Percentiles rank a stretch among this genome's conserved stretches.
Evolutionary conservation across 2,797 vertebrate genomes (phyloP).

Genomic region (Streptopelia turtur): DNA sequence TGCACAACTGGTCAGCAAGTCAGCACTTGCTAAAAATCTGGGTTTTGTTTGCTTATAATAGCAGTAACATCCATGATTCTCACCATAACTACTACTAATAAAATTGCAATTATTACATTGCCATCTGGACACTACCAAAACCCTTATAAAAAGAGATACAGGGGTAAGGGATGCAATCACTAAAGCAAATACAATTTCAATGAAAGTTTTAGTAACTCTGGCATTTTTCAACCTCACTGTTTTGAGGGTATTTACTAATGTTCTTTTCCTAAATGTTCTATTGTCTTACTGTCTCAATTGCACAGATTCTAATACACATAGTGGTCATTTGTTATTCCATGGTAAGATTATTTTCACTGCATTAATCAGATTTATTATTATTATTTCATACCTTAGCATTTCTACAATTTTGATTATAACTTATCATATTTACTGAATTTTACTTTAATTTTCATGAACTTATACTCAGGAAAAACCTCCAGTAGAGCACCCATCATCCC

Average conservation of each 20-base stretch:
- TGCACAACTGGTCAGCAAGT: not conserved
- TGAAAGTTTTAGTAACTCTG: not conserved
- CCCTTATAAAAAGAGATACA: not conserved
- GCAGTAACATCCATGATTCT: rapidly evolving
- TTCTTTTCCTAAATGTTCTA: not conserved
- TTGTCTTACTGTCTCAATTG: not conserved
- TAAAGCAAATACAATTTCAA: not conserved
- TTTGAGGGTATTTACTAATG: rapidly evolving
- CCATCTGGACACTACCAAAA: not conserved
- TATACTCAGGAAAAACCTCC: not conserved
- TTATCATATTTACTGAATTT: not conserved
- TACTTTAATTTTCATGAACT: not conserved
- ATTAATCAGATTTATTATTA: not conserved
- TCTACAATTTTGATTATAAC: not conserved
- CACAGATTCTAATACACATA: not conserved
- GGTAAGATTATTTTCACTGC: not conserved
- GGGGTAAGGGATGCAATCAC: not conserved
- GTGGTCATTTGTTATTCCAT: not conserved
- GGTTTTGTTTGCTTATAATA: not conserved
- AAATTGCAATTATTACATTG: not conserved
- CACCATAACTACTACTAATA: not conserved
- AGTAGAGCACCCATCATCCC: not conserved
- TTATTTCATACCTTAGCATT: not conserved
- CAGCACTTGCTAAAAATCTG: not conserved
- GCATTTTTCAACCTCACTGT: not conserved